Evolutionary conservation across 2,888 invertebrate genomes (phyloP).

Genomic region (Cryptus armator): DNA sequence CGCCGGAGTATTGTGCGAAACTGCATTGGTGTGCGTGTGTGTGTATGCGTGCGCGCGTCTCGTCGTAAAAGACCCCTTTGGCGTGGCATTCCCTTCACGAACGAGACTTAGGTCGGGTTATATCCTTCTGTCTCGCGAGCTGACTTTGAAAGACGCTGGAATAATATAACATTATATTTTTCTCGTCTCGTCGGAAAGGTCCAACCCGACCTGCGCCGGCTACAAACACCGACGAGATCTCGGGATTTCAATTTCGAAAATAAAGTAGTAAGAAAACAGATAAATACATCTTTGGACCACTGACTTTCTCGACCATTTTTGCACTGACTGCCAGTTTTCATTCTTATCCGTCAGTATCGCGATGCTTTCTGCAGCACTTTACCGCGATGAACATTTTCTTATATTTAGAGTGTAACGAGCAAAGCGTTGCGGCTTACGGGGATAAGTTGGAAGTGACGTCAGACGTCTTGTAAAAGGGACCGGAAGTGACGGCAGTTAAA

Average conservation of each 20-base stretch:
- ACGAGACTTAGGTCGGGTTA: conserved; percentile 26
- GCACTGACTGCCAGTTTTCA: neutral
- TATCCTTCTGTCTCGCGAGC: conserved; percentile 33
- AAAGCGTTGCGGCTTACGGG: neutral
- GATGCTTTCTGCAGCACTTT: neutral
- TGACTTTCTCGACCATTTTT: neutral
- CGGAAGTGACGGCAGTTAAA: conserved; percentile 78
- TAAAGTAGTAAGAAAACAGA: neutral
- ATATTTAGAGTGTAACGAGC: conserved; percentile 42
- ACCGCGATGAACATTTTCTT: conserved; percentile 7
- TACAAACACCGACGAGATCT: neutral
- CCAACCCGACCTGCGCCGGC: conserved; percentile 12
- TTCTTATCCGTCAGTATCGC: conserved; percentile 6
- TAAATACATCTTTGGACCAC: neutral
- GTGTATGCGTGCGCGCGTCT: conserved; percentile 46
- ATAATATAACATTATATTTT: conserved; percentile 70
- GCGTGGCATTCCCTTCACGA: conserved; percentile 54
- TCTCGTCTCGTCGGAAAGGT: conserved; percentile 58
- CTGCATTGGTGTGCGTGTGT: conserved; percentile 56
- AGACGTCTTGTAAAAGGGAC: conserved; percentile 66
- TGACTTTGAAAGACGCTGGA: conserved; percentile 74
- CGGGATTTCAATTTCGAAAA: neutral
- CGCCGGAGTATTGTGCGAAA: conserved; percentile 73
- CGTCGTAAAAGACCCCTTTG: conserved; percentile 77
- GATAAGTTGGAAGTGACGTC: conserved; percentile 72